Conservation (phyloP, 2,797 vertebrate genomes). For the Propithecus deckenii region DNA sequence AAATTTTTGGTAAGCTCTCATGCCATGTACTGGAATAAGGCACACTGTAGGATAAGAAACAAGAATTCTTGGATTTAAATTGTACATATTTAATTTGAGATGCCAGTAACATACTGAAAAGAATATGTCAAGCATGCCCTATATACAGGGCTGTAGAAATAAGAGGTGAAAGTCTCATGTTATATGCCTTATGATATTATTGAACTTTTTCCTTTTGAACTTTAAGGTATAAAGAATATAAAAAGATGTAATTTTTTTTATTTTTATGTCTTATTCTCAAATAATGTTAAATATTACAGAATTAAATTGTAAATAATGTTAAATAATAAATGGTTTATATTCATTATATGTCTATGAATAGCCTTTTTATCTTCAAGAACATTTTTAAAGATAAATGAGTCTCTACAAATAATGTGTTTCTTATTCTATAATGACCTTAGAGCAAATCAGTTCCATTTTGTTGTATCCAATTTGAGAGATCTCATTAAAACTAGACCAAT, state of each 20-base stretch:
- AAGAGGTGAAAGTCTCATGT: background rate
- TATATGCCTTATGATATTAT: background rate
- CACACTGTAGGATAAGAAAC: background rate
- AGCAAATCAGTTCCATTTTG: background rate
- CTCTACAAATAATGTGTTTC: background rate
- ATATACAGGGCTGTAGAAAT: background rate
- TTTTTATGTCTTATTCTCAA: background rate
- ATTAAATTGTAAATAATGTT: background rate
- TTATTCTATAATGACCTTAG: background rate
- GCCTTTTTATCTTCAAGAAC: background rate
- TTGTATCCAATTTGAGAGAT: background rate
- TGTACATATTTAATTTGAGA: background rate
- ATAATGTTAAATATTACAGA: background rate
- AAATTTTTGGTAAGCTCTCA: background rate
- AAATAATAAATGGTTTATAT: background rate
- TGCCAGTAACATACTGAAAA: background rate
- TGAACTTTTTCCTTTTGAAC: background rate
- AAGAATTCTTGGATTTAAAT: background rate
- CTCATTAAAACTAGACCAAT: slow-evolving; percentile 9
- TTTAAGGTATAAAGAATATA: background rate
- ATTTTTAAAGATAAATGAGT: background rate
- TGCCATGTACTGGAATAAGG: background rate
- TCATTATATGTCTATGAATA: background rate
- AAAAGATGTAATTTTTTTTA: background rate
- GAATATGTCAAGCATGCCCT: background rate